Percentiles rank a stretch among this genome's conserved stretches.
These are phyloP conservation scores for Tiliacea citrago DNA, from an alignment of 2,888 invertebrate genomes.

Conservation along the genomic window DNA sequence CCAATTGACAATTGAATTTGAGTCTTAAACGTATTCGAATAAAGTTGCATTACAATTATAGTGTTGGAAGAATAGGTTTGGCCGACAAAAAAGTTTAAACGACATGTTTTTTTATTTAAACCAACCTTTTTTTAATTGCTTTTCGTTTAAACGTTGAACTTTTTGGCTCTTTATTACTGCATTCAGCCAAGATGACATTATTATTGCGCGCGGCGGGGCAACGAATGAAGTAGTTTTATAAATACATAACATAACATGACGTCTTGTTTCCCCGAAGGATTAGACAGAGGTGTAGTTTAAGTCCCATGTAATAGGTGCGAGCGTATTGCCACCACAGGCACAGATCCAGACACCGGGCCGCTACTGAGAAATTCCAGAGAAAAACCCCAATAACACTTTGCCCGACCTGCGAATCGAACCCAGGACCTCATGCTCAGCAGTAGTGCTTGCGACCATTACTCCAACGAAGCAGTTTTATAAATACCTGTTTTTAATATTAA, in stretches of 20 bases:
- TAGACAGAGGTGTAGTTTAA: background rate
- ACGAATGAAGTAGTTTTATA: constrained; percentile 18
- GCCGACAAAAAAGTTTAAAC: background rate
- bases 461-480: no score
- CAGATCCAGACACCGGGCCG: no score
- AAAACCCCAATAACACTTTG: no score
- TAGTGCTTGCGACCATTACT: no score
- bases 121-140: background rate
- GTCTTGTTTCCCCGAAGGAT: background rate
- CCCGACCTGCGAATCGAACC: no score
- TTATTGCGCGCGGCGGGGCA: constrained; percentile 6
- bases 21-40: accelerated
- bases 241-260: background rate
- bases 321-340: no score
- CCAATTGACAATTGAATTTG: background rate
- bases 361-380: no score
- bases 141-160: background rate
- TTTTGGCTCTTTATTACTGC: background rate
- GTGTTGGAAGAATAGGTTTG: background rate
- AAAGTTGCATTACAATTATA: constrained; percentile 15
- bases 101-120: background rate
- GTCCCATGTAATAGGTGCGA: background rate
- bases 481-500: no score
- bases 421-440: no score
- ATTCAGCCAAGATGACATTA: background rate